Conservation (phyloP, 2,888 invertebrate species). For the Dromius quadrimaculatus region DNA sequence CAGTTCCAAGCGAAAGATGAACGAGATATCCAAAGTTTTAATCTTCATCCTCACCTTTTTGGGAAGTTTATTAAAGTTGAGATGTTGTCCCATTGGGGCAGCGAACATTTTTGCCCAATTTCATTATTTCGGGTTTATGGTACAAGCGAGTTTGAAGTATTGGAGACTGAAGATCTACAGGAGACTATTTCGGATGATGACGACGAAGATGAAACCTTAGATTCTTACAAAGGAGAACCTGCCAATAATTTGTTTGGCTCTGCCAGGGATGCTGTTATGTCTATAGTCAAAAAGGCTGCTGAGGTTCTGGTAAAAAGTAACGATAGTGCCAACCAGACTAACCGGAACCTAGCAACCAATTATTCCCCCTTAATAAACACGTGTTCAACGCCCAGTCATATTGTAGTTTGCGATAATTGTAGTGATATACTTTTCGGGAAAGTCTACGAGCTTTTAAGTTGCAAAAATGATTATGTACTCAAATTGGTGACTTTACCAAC, state of each 20-base stretch:
- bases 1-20: conserved; percentile 90
- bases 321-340: conserved; percentile 73
- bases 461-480: conserved; percentile 73
- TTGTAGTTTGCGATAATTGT: conserved; percentile 82
- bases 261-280: conserved; percentile 91
- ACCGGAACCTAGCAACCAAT: conserved; percentile 61
- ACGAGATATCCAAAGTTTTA: conserved; percentile 87
- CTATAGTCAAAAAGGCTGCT: conserved; percentile 92
- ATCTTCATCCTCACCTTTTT: conserved; percentile 83
- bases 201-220: conserved; percentile 72
- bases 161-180: conserved; percentile 83
- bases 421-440: conserved; percentile 77
- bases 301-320: conserved; percentile 83
- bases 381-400: conserved; percentile 81
- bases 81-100: conserved; percentile 93
- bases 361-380: conserved; percentile 59
- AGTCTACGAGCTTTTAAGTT: conserved; percentile 81
- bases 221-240: conserved; percentile 70
- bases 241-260: conserved; percentile 84
- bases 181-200: conserved; percentile 76
- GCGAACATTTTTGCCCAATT: conserved; percentile 97
- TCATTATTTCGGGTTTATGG: conserved; percentile 96
- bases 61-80: conserved; percentile 93
- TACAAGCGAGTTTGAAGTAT: conserved; percentile 90
- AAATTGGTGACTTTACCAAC: conserved; percentile 73